Percentiles rank a stretch among this genome's conserved stretches.
Conservation (phyloP, 2,888 invertebrate species). For the Aphrophora alni region DNA sequence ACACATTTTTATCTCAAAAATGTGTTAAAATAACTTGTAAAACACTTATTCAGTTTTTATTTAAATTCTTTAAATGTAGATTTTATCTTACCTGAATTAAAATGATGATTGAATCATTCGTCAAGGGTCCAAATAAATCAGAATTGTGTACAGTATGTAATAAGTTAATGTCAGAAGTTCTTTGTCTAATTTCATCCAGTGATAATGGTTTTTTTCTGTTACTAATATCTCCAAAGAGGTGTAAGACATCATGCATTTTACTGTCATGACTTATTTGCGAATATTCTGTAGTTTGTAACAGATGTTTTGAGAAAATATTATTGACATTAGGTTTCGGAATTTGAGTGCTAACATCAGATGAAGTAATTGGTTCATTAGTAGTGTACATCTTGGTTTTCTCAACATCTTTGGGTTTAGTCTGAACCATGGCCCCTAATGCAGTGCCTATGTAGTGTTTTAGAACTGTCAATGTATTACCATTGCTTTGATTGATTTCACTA, state of each 20-base stretch:
- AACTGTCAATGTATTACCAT: neutral
- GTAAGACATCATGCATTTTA: neutral
- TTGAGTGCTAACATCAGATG: neutral
- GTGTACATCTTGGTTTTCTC: neutral
- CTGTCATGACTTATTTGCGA: neutral
- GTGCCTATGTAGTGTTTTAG: neutral
- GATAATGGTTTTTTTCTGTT: neutral
- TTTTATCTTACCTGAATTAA: slow-evolving; percentile 74
- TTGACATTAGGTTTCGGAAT: neutral
- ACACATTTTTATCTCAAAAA: too few species aligned
- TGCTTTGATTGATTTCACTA: neutral
- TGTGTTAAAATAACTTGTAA: too few species aligned
- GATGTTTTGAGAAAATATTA: neutral
- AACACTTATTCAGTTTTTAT: too few species aligned
- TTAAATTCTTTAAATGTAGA: too few species aligned
- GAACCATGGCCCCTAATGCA: too few species aligned
- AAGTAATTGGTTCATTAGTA: neutral
- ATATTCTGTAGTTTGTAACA: neutral
- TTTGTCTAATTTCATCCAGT: neutral
- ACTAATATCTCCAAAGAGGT: neutral
- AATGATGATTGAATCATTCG: slow-evolving; percentile 83
- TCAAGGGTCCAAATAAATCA: slow-evolving; percentile 70
- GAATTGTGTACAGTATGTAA: neutral
- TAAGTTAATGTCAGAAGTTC: neutral
- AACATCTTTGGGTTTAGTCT: neutral